phyloP scores from a whole-genome alignment of 1,140 invertebrate genomes.

The Maniola jurtina region DNA sequence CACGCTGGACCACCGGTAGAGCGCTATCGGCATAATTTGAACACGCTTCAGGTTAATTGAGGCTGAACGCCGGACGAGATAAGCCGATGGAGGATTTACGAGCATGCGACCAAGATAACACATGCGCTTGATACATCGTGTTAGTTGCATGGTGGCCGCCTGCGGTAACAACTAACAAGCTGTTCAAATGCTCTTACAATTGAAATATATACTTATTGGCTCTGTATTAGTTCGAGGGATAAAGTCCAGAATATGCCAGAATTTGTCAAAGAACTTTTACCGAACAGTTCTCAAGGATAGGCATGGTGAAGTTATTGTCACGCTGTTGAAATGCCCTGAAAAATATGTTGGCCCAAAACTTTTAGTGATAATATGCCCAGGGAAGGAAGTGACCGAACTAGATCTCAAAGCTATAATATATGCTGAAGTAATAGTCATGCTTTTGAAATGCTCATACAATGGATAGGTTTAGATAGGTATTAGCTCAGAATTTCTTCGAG shows the following conservation, averaged over 20 bases:
- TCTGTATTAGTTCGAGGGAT: not conserved
- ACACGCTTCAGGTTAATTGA: conserved; percentile 68
- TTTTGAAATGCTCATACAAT: not conserved
- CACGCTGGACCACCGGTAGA: conserved; percentile 52
- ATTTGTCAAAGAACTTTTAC: too few relatives aligned
- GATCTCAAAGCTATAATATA: too few relatives aligned
- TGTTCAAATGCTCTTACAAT: not conserved
- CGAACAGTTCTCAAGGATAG: too few relatives aligned
- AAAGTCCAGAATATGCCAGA: too few relatives aligned
- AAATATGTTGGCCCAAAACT: too few relatives aligned
- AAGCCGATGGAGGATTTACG: conserved; percentile 52
- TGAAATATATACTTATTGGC: not conserved
- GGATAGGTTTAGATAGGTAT: too few relatives aligned
- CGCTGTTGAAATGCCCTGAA: too few relatives aligned
- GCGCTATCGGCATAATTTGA: conserved; percentile 59
- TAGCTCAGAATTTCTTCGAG: too few relatives aligned
- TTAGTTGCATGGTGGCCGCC: not conserved
- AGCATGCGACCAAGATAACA: conserved; percentile 24
- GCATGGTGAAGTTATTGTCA: too few relatives aligned
- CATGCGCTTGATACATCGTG: conserved; percentile 17
- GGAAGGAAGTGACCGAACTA: too few relatives aligned
- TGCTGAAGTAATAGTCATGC: too few relatives aligned
- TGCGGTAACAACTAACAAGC: not conserved
- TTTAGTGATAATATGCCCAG: too few relatives aligned
- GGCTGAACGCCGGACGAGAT: conserved; percentile 44